phyloP scores from a whole-genome alignment of 2,888 invertebrate species.

The Apotomis betuletana region DNA sequence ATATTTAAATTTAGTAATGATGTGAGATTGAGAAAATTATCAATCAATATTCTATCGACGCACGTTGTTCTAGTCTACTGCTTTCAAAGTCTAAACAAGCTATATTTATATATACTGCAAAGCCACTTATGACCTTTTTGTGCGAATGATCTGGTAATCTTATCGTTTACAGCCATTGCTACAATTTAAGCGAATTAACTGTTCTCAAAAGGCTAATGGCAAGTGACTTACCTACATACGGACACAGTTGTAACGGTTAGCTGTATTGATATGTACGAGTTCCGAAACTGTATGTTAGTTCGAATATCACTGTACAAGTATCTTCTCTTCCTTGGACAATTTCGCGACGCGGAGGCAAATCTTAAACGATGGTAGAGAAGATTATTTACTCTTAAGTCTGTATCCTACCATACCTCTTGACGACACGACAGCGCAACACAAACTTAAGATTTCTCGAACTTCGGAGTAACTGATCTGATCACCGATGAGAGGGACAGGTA shows the following conservation, averaged over 20 bases:
- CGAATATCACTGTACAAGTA: no score
- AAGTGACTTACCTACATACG: constrained; percentile 38
- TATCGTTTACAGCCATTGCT: constrained; percentile 45
- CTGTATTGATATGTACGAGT: constrained; percentile 13
- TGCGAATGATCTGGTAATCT: constrained; percentile 31
- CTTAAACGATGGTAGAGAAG: no score
- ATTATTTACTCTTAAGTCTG: no score
- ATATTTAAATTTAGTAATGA: background rate
- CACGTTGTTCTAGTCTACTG: constrained; percentile 18
- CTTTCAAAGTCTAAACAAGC: background rate
- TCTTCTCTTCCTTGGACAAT: no score
- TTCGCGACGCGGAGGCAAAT: no score
- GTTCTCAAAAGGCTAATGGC: constrained; percentile 44
- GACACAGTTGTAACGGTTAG: constrained; percentile 36
- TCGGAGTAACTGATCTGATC: no score
- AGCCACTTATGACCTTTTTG: constrained; percentile 14
- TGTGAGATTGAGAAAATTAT: background rate
- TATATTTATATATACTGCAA: background rate
- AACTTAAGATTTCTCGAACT: no score
- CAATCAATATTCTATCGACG: constrained; percentile 3
- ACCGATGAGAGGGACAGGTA: no score
- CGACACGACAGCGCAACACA: no score
- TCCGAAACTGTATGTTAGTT: constrained; percentile 12
- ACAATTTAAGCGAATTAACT: constrained; percentile 45
- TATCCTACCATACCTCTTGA: no score